phyloP scores from a whole-genome alignment of 2,797 vertebrate genomes.

The Myotis myotis region DNA sequence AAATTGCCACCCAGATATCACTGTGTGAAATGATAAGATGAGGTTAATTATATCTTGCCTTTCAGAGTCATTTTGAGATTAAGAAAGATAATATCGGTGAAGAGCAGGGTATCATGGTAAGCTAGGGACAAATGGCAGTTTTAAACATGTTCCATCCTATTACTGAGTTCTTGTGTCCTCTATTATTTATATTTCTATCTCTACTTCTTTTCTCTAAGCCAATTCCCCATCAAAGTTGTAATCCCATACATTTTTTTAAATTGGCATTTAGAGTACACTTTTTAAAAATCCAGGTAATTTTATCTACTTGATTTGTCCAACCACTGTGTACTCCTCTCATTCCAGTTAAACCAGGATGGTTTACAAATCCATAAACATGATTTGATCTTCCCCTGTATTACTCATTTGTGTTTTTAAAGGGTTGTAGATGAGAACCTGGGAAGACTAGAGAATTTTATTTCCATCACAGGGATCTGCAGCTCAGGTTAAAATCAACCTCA shows the following conservation, averaged over 20 bases:
- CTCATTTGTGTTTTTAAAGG: not conserved
- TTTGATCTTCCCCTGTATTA: not conserved
- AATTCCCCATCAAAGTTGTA: not conserved
- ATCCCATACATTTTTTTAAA: not conserved
- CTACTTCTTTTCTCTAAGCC: conserved; percentile 8
- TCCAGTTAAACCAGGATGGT: not conserved
- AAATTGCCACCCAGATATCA: not conserved
- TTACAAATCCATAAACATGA: not conserved
- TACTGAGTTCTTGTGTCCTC: not conserved
- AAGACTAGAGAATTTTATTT: not conserved
- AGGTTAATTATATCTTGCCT: not conserved
- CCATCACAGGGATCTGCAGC: not conserved
- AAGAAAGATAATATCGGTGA: not conserved
- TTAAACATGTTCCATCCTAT: not conserved
- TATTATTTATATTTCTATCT: not conserved
- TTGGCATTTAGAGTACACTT: not conserved
- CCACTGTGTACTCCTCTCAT: not conserved
- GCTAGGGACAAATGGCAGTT: not conserved
- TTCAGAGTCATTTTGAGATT: not conserved
- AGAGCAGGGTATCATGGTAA: not conserved
- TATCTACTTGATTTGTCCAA: not conserved
- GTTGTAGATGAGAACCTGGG: not conserved
- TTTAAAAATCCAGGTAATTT: not conserved
- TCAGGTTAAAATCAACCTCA: not conserved
- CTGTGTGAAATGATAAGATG: not conserved